phyloP scores from a whole-genome alignment of 2,113 vertebrate genomes.

The Lanius ludovicianus region DNA sequence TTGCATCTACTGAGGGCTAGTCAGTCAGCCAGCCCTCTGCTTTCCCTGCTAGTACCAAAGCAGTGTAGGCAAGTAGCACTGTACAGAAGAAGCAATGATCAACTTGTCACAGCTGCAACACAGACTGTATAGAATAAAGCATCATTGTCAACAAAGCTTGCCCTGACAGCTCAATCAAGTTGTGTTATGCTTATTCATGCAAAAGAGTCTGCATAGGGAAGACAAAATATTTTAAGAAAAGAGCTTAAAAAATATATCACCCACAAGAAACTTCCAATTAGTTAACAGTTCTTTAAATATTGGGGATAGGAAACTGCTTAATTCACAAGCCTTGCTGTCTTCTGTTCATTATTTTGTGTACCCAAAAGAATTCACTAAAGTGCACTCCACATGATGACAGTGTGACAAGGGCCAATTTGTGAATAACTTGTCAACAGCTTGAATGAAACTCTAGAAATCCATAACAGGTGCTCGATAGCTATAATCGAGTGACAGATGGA shows the following conservation, averaged over 20 bases:
- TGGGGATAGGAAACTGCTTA: constrained; percentile 17
- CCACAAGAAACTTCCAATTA: constrained; percentile 39
- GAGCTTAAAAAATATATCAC: neutral
- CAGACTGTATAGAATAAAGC: neutral
- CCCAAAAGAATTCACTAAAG: constrained; percentile 71
- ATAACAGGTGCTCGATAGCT: constrained; percentile 73
- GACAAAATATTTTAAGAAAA: constrained; percentile 56
- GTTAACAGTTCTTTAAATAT: constrained; percentile 15
- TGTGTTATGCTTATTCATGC: constrained; percentile 13
- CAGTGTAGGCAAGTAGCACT: neutral
- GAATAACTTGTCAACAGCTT: constrained; percentile 75
- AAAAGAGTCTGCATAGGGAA: neutral
- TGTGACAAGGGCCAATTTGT: constrained; percentile 72
- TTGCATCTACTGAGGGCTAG: neutral
- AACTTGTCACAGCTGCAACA: constrained; percentile 22
- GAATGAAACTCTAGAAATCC: constrained; percentile 72
- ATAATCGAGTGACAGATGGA: constrained; percentile 75
- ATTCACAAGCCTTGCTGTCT: constrained; percentile 49
- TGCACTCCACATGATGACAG: constrained; percentile 65
- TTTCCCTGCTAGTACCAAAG: neutral
- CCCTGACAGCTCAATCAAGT: constrained; percentile 16
- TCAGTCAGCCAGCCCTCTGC: neutral
- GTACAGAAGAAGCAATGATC: neutral
- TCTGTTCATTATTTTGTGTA: constrained; percentile 70
- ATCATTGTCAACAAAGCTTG: neutral